Conservation (phyloP, 2,888 invertebrate genomes). For the Eristalis tenax region DNA sequence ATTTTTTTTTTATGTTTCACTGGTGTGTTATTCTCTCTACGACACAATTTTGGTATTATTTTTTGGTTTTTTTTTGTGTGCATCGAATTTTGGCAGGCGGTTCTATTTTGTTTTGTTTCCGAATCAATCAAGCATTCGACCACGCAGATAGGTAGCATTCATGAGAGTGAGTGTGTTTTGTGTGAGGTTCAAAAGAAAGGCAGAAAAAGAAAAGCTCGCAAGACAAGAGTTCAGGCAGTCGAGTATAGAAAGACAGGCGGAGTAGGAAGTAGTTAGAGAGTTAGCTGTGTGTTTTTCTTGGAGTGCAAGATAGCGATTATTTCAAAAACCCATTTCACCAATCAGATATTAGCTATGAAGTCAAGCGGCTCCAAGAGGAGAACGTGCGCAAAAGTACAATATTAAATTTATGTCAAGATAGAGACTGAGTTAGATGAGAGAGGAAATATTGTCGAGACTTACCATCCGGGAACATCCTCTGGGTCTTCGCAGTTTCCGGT, state of each 20-base stretch:
- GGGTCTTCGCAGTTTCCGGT: slow-evolving; percentile 97
- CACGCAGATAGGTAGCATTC: slow-evolving; percentile 41
- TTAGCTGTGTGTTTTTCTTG: background rate
- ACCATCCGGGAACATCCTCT: slow-evolving; percentile 98
- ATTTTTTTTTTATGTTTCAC: slow-evolving; percentile 28
- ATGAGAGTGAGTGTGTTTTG: slow-evolving; percentile 3
- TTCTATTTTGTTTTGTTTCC: slow-evolving; percentile 39
- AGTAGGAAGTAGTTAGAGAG: background rate
- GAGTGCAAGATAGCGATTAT: background rate
- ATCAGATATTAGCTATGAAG: slow-evolving; percentile 72
- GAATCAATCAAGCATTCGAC: slow-evolving; percentile 34
- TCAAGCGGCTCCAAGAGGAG: background rate
- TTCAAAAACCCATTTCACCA: background rate
- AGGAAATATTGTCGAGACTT: slow-evolving; percentile 81
- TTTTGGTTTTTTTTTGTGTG: slow-evolving; percentile 33
- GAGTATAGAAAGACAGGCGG: background rate
- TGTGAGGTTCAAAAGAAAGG: slow-evolving; percentile 57
- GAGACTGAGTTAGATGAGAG: slow-evolving; percentile 78
- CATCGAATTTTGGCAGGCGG: slow-evolving; percentile 57
- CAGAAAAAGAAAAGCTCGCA: slow-evolving; percentile 76
- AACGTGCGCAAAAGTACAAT: slow-evolving; percentile 17
- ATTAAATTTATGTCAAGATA: background rate
- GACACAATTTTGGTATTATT: slow-evolving; percentile 34
- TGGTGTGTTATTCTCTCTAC: slow-evolving; percentile 16
- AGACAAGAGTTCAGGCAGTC: background rate